Percentiles rank a stretch among this genome's conserved stretches.
Conservation (phyloP, 2,113 vertebrate genomes). For the Tringa solitaria region DNA sequence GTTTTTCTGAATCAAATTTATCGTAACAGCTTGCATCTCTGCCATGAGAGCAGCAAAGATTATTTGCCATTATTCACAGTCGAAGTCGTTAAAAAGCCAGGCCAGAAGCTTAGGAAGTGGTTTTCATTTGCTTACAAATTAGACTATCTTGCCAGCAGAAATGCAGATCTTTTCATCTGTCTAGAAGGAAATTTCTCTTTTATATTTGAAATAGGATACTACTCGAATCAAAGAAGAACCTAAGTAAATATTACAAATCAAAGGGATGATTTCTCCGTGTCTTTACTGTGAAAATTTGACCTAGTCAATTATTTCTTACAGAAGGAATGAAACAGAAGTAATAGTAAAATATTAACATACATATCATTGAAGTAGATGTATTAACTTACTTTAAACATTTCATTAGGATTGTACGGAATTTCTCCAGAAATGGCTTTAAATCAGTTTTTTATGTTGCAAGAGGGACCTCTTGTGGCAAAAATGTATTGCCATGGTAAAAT, state of each 20-base stretch:
- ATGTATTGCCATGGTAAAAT: neutral
- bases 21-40: neutral
- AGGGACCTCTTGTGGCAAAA: conserved; percentile 72
- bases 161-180: neutral
- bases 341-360: neutral
- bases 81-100: neutral
- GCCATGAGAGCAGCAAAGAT: neutral
- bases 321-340: neutral
- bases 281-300: neutral
- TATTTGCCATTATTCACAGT: neutral
- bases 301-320: neutral
- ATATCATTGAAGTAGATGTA: neutral
- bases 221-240: neutral
- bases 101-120: neutral
- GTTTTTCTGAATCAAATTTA: neutral
- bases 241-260: neutral
- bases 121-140: neutral
- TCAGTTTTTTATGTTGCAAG: conserved; percentile 20
- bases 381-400: neutral
- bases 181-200: neutral
- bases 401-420: neutral
- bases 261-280: neutral
- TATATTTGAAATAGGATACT: neutral
- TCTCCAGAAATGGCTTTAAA: neutral
- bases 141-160: neutral